Base-by-base conservation (phyloP, 2,888 invertebrate genomes). In the Dermolepida albohirtum region DNA sequence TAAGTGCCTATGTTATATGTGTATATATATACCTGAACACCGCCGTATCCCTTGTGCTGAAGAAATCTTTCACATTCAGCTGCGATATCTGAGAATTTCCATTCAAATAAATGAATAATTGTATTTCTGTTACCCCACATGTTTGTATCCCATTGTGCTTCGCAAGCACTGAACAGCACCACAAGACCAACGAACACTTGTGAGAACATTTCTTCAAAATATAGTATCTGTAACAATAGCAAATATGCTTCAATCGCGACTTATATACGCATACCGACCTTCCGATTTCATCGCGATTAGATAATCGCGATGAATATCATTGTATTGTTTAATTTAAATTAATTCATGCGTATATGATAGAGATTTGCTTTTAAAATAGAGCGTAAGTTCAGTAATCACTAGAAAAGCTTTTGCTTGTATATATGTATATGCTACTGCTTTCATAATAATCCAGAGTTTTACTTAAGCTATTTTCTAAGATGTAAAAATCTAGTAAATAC, bases 1-100 rank as follows among this genome's bases (percentile, higher is more conserved):
- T 22, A 22, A 2, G 4, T 22, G 17, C n/a, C 5, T 4, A 17
- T 27, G 10, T 51, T 51, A 22, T 51, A 22, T 27, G 16, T 51
- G 1, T 34, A 5, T 22, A 16, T 41, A n/a, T 17, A 22, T 81
- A 91, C 91, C 86, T 92, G 91, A 63, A 92, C 87, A 66, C 90
- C 94, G 57, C 88, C 93, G 78, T 86, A 94, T 47, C 92, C 93
- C 71, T 85, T 86, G 0, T 91, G 90, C 0, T 88, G 90, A 29
- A 94, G 84, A 81, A 92, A 94, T n/a, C 86, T 80, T 78, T 93
- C 94, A 78, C 94, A 94, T 80, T 94, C 94, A 27, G 82, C 84
- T 0, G 93, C 94, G 43, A 94, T 91, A 76, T 94, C 93, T 16
- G 85, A 82, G 89, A 90, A 94, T 80, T 90, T 92, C 94, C 94